A percentile compares a stretch with the other conserved stretches of the same genome.
These are phyloP conservation scores for Rhabdophis nuchalis DNA, from an alignment of 2,797 vertebrate species.

Conservation along the genomic window DNA sequence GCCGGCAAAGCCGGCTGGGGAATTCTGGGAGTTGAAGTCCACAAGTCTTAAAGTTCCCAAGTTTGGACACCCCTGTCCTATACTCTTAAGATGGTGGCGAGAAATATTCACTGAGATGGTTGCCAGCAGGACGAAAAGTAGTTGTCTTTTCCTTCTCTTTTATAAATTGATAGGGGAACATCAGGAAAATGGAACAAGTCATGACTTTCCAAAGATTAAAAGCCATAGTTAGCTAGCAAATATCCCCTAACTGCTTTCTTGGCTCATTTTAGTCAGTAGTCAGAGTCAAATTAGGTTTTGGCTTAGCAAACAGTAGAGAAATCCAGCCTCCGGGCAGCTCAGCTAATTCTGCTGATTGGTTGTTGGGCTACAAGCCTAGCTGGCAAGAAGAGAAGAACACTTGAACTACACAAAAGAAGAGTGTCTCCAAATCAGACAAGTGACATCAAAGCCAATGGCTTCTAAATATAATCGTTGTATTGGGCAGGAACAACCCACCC, in stretches of 20 bases:
- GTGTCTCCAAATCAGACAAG: neutral
- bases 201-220: neutral
- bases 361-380: neutral
- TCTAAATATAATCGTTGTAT: constrained; percentile 1
- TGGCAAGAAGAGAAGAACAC: constrained; percentile 5
- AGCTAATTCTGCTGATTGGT: neutral
- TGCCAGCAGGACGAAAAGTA: neutral
- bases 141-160: neutral
- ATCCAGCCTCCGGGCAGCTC: constrained; percentile 6
- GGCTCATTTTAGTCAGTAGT: neutral
- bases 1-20: too few species aligned
- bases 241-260: neutral
- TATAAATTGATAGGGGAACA: neutral
- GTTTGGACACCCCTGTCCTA: too few species aligned
- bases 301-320: neutral
- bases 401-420: neutral
- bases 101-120: neutral
- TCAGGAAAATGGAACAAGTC: neutral
- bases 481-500: neutral
- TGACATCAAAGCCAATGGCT: neutral
- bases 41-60: too few species aligned
- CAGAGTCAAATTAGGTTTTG: constrained; percentile 2
- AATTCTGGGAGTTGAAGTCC: too few species aligned
- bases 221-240: neutral
- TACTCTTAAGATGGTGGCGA: neutral